These are phyloP conservation scores for Oryzias melastigma DNA, from an alignment of 2,113 vertebrate species.

Conservation along the genomic window DNA sequence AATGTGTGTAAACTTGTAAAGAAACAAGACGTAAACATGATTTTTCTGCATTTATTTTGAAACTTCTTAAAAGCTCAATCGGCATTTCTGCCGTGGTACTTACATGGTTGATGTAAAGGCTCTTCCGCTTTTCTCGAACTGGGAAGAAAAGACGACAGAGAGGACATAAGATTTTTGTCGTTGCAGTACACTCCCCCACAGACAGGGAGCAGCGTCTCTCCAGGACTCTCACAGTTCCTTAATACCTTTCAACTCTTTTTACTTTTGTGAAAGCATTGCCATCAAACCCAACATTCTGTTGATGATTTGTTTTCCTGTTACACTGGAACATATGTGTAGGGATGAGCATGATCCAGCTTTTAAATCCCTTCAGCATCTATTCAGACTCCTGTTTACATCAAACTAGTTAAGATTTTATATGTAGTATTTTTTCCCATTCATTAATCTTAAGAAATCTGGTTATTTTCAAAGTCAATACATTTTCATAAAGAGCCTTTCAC, in stretches of 20 bases:
- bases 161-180: neutral
- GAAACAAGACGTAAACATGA: constrained; percentile 58
- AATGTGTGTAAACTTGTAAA: constrained; percentile 80
- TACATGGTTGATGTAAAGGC: constrained; percentile 81
- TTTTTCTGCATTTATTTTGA: neutral
- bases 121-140: constrained; percentile 81
- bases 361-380: too few species aligned
- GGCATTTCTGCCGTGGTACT: constrained; percentile 37
- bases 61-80: neutral
- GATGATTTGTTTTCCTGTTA: neutral
- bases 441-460: constrained; percentile 6
- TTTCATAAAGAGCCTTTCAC: constrained; percentile 2
- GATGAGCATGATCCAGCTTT: neutral
- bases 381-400: too few species aligned
- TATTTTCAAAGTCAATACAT: constrained; percentile 9
- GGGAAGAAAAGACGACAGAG: constrained; percentile 38
- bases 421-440: constrained; percentile 1
- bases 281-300: neutral
- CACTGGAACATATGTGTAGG: constrained; percentile 4
- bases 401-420: too few species aligned
- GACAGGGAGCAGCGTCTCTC: constrained; percentile 58
- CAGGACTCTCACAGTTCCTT: constrained; percentile 12
- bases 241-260: neutral
- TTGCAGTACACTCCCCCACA: constrained; percentile 45
- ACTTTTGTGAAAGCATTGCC: neutral